Conservation (phyloP, 2,797 vertebrate genomes). For the Melanogrammus aeglefinus region DNA sequence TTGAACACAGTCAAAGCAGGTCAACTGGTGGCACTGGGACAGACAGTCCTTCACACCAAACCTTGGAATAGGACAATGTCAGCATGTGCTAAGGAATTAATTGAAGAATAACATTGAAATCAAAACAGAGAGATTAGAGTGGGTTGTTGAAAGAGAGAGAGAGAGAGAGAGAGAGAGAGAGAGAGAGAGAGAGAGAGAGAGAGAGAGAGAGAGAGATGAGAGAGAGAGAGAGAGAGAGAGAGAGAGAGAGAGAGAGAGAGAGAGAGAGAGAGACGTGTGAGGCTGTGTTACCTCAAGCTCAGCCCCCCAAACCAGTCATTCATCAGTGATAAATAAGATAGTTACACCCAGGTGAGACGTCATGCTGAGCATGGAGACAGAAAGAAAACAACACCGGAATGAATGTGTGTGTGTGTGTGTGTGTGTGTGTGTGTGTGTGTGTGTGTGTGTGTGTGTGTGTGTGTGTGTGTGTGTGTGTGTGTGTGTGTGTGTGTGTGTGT, state of each 20-base stretch:
- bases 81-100: background rate
- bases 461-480: slow-evolving; percentile 11
- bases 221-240: too few relatives aligned
- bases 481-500: slow-evolving; percentile 3
- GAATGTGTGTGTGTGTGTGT: background rate
- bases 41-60: background rate
- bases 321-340: slow-evolving; percentile 56
- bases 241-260: too few relatives aligned
- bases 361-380: slow-evolving; percentile 33
- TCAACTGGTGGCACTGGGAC: too few relatives aligned
- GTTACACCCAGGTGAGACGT: slow-evolving; percentile 30
- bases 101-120: background rate
- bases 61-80: background rate
- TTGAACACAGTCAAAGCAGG: too few relatives aligned
- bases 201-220: slow-evolving; percentile 16
- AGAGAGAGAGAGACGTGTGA: slow-evolving; percentile 1
- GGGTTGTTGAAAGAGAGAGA: background rate
- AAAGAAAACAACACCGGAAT: slow-evolving; percentile 45
- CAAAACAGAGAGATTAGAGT: background rate
- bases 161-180: slow-evolving; percentile 17
- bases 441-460: background rate
- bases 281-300: slow-evolving; percentile 42
- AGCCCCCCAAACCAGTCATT: slow-evolving; percentile 37
- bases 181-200: slow-evolving; percentile 14
- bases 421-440: slow-evolving; percentile 18